Conservation (phyloP, 2,797 vertebrate species). For the Myotis myotis region DNA sequence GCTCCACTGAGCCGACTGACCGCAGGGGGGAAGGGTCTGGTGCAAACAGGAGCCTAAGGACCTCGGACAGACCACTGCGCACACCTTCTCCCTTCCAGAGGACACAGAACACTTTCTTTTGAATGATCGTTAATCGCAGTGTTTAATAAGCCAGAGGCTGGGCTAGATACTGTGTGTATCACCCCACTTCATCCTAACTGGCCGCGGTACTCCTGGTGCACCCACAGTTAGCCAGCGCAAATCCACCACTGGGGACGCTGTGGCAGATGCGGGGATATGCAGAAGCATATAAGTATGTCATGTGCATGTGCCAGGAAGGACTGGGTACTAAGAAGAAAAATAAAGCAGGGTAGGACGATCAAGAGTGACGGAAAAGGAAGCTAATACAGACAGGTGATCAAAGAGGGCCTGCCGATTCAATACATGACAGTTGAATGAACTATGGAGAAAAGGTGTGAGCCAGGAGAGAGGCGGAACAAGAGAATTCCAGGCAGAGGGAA, state of each 20-base stretch:
- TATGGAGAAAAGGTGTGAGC: background rate
- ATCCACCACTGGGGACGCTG: background rate
- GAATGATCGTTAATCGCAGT: background rate
- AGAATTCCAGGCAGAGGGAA: background rate
- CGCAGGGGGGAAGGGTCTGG: background rate
- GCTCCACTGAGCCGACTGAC: background rate
- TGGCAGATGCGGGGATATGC: fast-evolving
- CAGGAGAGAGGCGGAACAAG: fast-evolving
- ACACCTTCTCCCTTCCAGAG: background rate
- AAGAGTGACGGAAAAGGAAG: background rate
- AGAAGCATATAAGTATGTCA: fast-evolving
- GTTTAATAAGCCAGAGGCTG: background rate
- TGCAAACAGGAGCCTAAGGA: background rate
- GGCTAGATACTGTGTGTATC: fast-evolving
- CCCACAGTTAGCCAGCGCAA: background rate
- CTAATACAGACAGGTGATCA: background rate
- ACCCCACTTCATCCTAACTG: background rate
- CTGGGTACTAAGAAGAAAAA: background rate
- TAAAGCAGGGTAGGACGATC: fast-evolving
- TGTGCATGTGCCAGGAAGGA: background rate
- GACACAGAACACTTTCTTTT: background rate
- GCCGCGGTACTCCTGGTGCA: background rate
- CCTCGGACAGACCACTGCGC: background rate
- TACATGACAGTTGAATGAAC: background rate
- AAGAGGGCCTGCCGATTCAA: background rate